phyloP scores from a whole-genome alignment of 1,140 invertebrate genomes.

The Neodiprion fabricii region DNA sequence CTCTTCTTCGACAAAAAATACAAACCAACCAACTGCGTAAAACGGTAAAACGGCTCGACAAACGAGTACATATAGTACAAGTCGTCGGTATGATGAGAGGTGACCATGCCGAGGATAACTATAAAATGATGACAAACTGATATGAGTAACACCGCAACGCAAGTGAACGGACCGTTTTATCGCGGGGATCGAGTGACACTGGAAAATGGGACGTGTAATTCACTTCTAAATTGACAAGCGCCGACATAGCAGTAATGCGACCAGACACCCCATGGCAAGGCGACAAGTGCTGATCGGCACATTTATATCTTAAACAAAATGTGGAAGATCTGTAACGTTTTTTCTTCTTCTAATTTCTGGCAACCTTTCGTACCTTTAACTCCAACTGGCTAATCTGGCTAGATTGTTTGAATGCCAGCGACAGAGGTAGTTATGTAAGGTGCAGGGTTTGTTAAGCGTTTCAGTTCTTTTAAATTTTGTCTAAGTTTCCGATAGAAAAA shows the following conservation, averaged over 20 bases:
- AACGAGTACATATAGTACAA: constrained; percentile 46
- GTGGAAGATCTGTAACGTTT: constrained; percentile 7
- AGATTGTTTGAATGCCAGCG: constrained; percentile 6
- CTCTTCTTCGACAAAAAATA: constrained; percentile 57
- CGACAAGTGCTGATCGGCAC: constrained; percentile 1
- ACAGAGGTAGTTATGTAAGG: background rate
- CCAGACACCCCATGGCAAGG: constrained; percentile 14
- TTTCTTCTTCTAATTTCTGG: constrained; percentile 3
- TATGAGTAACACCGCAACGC: constrained; percentile 33
- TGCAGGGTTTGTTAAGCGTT: background rate
- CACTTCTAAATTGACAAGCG: constrained; percentile 33
- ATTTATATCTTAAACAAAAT: background rate
- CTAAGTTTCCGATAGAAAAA: background rate
- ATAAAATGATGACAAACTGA: constrained; percentile 31
- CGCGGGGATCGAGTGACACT: constrained; percentile 39
- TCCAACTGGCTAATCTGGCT: constrained; percentile 7
- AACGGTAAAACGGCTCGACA: constrained; percentile 55
- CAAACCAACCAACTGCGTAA: constrained; percentile 56
- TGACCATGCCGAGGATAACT: constrained; percentile 19
- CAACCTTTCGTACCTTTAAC: constrained; percentile 11
- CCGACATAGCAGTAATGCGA: constrained; percentile 28
- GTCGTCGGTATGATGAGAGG: constrained; percentile 40
- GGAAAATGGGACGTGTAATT: constrained; percentile 26
- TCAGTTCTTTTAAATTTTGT: constrained; percentile 1
- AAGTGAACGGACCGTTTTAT: constrained; percentile 41